phyloP scores from a whole-genome alignment of 2,113 vertebrate genomes.

The Notarius quadriscutis region DNA sequence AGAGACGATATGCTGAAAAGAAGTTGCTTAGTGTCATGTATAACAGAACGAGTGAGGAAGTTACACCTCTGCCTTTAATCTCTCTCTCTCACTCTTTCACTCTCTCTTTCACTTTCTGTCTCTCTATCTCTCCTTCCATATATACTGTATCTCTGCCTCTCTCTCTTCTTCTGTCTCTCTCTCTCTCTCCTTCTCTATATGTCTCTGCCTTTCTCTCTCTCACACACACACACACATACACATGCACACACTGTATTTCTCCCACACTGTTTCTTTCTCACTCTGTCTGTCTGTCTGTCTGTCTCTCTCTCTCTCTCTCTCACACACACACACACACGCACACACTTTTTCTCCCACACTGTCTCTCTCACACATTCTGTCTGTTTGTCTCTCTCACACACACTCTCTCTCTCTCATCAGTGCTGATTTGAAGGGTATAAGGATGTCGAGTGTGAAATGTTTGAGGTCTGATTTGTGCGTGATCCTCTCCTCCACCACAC shows the following conservation, averaged over 20 bases:
- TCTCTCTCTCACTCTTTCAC: neutral
- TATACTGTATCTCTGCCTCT: neutral
- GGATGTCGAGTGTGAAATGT: neutral
- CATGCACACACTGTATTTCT: neutral
- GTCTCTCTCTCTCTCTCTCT: neutral
- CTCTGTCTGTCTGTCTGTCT: neutral
- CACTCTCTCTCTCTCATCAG: neutral
- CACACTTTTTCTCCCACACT: neutral
- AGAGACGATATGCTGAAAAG: neutral
- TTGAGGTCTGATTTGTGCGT: neutral
- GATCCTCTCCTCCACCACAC: neutral
- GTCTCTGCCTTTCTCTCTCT: neutral
- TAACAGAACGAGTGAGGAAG: neutral
- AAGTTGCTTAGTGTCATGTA: neutral
- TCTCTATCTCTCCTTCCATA: neutral
- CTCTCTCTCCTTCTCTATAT: neutral
- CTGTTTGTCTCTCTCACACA: neutral
- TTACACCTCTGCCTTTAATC: neutral
- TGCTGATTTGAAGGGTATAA: neutral
- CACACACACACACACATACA: neutral
- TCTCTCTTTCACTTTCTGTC: neutral
- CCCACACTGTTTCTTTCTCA: neutral
- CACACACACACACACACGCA: neutral
- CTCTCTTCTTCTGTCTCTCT: neutral
- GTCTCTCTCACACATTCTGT: neutral